Evolutionary conservation across 2,113 vertebrate genomes (phyloP).

Genomic region (Ivindomyrus marchei): DNA sequence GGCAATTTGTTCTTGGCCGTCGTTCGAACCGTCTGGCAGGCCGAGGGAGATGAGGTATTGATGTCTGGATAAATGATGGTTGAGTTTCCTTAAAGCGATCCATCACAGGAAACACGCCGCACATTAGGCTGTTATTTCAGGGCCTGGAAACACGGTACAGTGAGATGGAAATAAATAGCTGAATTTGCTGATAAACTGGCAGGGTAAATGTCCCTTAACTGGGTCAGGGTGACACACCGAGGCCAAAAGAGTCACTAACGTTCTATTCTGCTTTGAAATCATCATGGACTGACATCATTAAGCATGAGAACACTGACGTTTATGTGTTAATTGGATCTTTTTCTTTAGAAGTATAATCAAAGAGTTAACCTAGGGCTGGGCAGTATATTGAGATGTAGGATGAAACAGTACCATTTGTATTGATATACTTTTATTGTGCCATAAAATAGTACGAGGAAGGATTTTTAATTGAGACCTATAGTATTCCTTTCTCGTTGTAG

Average conservation of each 20-base stretch:
- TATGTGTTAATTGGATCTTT: neutral
- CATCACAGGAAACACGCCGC: neutral
- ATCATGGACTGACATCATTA: neutral
- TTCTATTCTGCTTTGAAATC: neutral
- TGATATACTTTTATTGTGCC: neutral
- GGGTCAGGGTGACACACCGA: neutral
- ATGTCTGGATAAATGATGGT: slow-evolving; percentile 8
- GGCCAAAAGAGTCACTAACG: neutral
- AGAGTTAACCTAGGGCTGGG: neutral
- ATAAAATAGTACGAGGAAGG: neutral
- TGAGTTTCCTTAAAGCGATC: slow-evolving; percentile 4
- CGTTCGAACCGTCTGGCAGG: neutral
- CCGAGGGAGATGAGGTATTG: slow-evolving; percentile 4
- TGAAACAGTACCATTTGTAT: neutral
- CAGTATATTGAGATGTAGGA: neutral
- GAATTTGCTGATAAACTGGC: slow-evolving; percentile 1
- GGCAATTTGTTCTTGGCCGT: slow-evolving; percentile 8
- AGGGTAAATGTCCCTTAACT: neutral
- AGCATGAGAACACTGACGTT: neutral
- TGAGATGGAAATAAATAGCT: neutral
- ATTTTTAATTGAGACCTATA: neutral
- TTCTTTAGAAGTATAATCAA: neutral
- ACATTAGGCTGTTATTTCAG: slow-evolving; percentile 1
- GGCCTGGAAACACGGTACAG: neutral
- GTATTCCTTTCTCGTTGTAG: neutral